Conservation (phyloP, 2,797 vertebrate genomes). For the Pantherophis alleghaniensis region DNA sequence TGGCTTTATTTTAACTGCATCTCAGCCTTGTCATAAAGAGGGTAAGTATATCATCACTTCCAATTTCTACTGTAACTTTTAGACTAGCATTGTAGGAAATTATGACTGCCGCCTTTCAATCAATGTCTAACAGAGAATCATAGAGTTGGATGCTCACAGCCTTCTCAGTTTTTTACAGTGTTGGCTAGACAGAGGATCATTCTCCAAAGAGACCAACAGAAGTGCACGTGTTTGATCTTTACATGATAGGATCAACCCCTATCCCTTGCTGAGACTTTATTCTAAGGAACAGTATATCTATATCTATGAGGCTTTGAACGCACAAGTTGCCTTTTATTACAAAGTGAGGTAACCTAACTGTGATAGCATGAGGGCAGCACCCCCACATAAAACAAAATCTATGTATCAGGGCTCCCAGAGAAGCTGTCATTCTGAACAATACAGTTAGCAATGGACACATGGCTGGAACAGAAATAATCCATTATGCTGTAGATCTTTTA, state of each 20-base stretch:
- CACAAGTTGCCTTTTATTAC: neutral
- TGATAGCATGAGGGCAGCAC: neutral
- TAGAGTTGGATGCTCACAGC: neutral
- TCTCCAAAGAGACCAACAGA: neutral
- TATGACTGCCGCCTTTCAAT: neutral
- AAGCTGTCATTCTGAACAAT: neutral
- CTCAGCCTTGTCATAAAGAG: neutral
- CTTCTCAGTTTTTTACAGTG: neutral
- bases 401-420: neutral
- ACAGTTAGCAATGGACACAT: slow-evolving; percentile 10
- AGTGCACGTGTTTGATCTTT: neutral
- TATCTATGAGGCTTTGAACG: neutral
- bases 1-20: neutral
- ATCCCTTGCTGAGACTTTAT: neutral
- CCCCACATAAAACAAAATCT: neutral
- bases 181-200: neutral
- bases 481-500: slow-evolving; percentile 35
- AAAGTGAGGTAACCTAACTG: neutral
- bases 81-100: neutral
- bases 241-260: neutral
- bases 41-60: neutral
- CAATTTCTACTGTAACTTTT: neutral
- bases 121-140: neutral
- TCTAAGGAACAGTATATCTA: neutral
- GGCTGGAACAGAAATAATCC: slow-evolving; percentile 43